Evolutionary conservation across 2,888 invertebrate species (phyloP), one percentile per base, ranked within the genome.

Genomic region (Platycheirus albimanus): DNA sequence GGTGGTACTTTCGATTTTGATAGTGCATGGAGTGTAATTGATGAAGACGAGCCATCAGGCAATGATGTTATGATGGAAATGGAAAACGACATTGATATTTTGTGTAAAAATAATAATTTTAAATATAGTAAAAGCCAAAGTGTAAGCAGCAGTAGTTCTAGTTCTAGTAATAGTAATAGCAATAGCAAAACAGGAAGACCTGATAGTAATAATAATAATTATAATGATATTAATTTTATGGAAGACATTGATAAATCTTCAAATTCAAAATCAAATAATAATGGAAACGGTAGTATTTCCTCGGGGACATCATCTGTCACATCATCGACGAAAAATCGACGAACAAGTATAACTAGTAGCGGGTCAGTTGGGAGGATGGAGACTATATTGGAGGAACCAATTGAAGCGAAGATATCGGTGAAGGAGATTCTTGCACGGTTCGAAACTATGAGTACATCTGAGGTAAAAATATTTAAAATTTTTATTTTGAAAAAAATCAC

Each of bases 361-460:
- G 90, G 90, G 69, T 93, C 93, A 87, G 93, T 92, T 89, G 94
- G 91, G 86, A 94, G 93, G 89, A 96, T 96, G 96, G 96, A 95
- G 90, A 96, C 96, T 58, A 96, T 96, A 85, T 93, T 95, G 75
- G 96, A 96, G 90, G 96, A 96, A 87, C 93, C 93, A 36, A 92
- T 92, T 51, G 96, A 96, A 89, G 94, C 94, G n/a, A 96, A 96
- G 91, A 93, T 96, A 87, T 96, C 96, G 85, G 96, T 96, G 85
- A 94, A 95, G 89, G 96, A 95, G 88, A 96, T 96, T 86, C 92
- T 96, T 86, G 95, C 95, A 67, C 92, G 96, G 85, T 96, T 96
- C 91, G 96, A 96, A 91, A 94, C 94, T 88, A 92, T 95, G 86
- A 93, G 89, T 84, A 88, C 87, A 78, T 86, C 86, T 33, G 91